Conservation (phyloP, 2,888 invertebrate genomes). For the Polydesmus complanatus region DNA sequence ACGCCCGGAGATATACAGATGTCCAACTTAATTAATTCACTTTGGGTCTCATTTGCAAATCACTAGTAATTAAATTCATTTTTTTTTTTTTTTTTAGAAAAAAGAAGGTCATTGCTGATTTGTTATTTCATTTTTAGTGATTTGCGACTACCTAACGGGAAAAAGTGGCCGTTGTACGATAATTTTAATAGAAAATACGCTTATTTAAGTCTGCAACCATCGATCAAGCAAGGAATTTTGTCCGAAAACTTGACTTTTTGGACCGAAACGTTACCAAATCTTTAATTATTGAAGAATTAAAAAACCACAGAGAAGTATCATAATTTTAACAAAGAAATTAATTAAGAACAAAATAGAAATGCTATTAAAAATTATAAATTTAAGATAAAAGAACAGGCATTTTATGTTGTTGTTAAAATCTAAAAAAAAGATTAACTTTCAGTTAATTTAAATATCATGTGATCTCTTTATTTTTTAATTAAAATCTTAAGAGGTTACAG, state of each 20-base stretch:
- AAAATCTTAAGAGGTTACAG: too few species aligned
- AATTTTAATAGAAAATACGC: not conserved
- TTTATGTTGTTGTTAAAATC: not conserved
- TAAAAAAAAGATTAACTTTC: too few species aligned
- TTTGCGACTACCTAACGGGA: not conserved
- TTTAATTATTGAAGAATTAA: too few species aligned
- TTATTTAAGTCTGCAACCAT: not conserved
- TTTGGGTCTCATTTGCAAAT: not conserved
- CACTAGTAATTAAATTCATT: not conserved
- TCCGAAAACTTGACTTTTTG: not conserved
- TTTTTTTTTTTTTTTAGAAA: too few species aligned
- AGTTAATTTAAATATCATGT: too few species aligned
- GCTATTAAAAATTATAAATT: not conserved
- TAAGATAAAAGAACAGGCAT: not conserved
- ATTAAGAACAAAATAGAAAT: not conserved
- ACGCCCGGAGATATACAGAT: not conserved
- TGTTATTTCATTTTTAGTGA: not conserved
- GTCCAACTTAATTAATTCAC: not conserved
- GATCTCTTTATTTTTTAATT: too few species aligned
- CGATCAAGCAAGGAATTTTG: not conserved
- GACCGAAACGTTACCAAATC: not conserved
- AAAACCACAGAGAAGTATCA: not conserved
- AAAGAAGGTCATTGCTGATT: too few species aligned
- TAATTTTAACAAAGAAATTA: not conserved
- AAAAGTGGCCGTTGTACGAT: not conserved